Evolutionary conservation across 2,888 invertebrate genomes (phyloP).

Genomic region (Patella ulyssiponensis): DNA sequence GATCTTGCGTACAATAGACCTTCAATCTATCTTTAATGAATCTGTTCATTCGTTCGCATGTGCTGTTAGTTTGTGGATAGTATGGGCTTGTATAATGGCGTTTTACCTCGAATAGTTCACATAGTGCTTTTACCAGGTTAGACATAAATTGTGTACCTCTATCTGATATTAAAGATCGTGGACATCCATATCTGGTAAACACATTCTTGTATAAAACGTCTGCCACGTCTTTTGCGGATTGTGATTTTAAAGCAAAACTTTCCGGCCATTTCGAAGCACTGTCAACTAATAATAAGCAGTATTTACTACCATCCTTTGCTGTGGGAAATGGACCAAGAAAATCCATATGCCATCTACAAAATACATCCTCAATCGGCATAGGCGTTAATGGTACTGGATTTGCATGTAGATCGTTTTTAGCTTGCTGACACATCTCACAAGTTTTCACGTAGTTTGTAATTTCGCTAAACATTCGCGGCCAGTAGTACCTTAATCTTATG

Average conservation of each 20-base stretch:
- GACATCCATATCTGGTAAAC: slow-evolving; percentile 31
- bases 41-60: slow-evolving; percentile 21
- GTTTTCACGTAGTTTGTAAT: slow-evolving; percentile 24
- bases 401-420: slow-evolving; percentile 16
- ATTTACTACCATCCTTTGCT: too few relatives aligned
- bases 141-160: slow-evolving; percentile 38
- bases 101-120: slow-evolving; percentile 16
- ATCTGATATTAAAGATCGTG: slow-evolving; percentile 30
- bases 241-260: slow-evolving; percentile 22
- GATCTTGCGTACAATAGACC: not conserved
- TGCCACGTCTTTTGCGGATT: slow-evolving; percentile 16
- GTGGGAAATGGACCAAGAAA: too few relatives aligned
- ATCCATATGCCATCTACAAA: too few relatives aligned
- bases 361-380: slow-evolving; percentile 19
- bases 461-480: slow-evolving; percentile 31
- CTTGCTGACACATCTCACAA: too few relatives aligned
- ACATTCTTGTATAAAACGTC: slow-evolving; percentile 13
- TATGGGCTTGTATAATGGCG: slow-evolving; percentile 9
- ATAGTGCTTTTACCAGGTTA: slow-evolving; percentile 20
- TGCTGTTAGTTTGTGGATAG: slow-evolving; percentile 19
- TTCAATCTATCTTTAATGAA: slow-evolving; percentile 16
- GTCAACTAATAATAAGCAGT: slow-evolving; percentile 16
- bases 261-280: slow-evolving; percentile 15
- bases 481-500: slow-evolving; percentile 28
- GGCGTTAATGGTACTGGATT: slow-evolving; percentile 30